Percentiles rank a stretch among this genome's conserved stretches.
These are phyloP conservation scores for Vicugna pacos DNA, from an alignment of 2,113 vertebrate genomes.

Conservation along the genomic window DNA sequence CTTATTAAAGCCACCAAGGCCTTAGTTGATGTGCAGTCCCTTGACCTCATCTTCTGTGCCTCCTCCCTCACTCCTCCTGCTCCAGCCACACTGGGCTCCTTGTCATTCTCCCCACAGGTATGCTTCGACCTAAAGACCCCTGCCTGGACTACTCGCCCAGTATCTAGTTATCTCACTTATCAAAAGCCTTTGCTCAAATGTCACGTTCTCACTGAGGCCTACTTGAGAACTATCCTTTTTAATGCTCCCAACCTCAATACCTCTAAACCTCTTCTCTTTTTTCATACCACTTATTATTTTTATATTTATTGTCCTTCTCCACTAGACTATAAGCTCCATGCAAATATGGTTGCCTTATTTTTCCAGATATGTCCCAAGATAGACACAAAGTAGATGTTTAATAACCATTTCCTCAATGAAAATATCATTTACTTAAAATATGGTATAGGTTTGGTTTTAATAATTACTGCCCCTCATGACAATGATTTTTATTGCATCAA, in stretches of 20 bases:
- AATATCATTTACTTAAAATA: slow-evolving; percentile 7
- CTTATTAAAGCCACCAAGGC: not conserved
- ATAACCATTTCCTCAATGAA: slow-evolving; percentile 18
- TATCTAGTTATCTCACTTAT: not conserved
- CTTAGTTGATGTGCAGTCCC: not conserved
- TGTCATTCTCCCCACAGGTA: not conserved
- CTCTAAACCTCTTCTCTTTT: not conserved
- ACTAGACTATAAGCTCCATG: not conserved
- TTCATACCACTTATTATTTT: not conserved
- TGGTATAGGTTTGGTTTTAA: not conserved
- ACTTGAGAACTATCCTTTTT: not conserved
- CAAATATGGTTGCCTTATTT: not conserved
- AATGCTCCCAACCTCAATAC: not conserved
- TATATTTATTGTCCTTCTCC: not conserved
- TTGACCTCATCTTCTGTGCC: not conserved
- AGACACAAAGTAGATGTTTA: not conserved
- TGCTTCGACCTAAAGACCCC: not conserved
- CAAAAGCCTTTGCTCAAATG: not conserved
- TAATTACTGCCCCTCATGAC: not conserved
- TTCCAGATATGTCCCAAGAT: not conserved
- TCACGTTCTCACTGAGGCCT: not conserved
- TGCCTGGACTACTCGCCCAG: not conserved
- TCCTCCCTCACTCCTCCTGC: not conserved
- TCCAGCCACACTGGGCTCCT: not conserved
- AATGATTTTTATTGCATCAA: slow-evolving; percentile 20